These are phyloP conservation scores for Penaeus monodon DNA, from an alignment of 2,888 invertebrate species.

Conservation along the genomic window DNA sequence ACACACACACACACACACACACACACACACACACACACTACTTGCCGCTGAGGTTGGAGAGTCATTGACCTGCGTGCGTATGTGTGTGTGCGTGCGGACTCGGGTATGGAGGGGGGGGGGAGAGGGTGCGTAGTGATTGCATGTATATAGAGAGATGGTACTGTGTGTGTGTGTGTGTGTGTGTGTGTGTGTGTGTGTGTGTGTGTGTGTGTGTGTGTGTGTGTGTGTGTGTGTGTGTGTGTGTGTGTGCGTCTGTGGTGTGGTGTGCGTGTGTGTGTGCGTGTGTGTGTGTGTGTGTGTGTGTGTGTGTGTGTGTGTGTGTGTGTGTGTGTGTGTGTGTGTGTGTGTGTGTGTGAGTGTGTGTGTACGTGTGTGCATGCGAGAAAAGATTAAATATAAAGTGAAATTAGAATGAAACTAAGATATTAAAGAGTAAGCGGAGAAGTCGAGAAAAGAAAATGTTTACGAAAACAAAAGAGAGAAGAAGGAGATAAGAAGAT, in stretches of 20 bases:
- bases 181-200: slow-evolving; percentile 8
- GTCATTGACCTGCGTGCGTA: neutral
- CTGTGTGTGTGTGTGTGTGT: neutral
- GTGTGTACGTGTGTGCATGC: neutral
- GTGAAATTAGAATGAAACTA: no score
- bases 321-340: slow-evolving; percentile 8
- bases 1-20: no score
- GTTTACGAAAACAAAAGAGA: no score
- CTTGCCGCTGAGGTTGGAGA: no score
- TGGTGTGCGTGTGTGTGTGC: slow-evolving; percentile 6
- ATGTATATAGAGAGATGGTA: no score
- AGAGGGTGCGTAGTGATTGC: no score
- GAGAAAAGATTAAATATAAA: no score
- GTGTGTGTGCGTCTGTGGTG: neutral
- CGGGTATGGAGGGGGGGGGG: neutral
- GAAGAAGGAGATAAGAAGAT: no score
- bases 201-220: slow-evolving; percentile 8
- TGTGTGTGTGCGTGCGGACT: neutral
- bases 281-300: slow-evolving; percentile 11
- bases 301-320: neutral
- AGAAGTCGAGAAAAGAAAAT: no score
- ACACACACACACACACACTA: no score
- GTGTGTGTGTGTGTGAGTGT: slow-evolving; percentile 6
- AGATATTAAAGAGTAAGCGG: no score
- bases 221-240: slow-evolving; percentile 11